Evolutionary conservation across 2,888 invertebrate genomes (phyloP).

Genomic region (Sepiola atlantica): DNA sequence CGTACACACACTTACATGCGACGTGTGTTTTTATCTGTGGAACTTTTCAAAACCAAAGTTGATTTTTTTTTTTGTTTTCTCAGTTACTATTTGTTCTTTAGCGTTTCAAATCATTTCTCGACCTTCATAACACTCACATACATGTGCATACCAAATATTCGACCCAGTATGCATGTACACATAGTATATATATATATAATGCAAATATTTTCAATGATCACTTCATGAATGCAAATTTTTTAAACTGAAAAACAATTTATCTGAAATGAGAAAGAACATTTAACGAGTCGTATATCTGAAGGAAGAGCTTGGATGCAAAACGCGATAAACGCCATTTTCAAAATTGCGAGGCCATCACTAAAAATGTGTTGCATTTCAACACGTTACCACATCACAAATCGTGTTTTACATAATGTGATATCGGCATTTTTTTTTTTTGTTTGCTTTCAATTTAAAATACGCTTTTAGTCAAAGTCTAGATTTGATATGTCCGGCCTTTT

Average conservation of each 20-base stretch:
- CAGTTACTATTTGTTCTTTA: constrained; percentile 15
- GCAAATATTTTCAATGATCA: not conserved
- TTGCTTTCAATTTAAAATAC: too few relatives aligned
- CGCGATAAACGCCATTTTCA: too few relatives aligned
- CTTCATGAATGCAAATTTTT: not conserved
- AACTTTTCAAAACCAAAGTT: not conserved
- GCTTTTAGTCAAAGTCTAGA: too few relatives aligned
- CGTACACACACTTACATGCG: not conserved
- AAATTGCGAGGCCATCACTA: too few relatives aligned
- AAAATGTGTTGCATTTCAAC: too few relatives aligned
- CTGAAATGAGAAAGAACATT: too few relatives aligned
- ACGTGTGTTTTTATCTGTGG: not conserved
- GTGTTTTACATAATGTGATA: too few relatives aligned
- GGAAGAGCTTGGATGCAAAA: too few relatives aligned
- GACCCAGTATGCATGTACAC: not conserved
- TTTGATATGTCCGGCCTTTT: too few relatives aligned
- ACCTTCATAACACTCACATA: not conserved
- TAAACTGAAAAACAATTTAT: not conserved
- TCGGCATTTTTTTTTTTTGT: too few relatives aligned
- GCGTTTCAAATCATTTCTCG: not conserved
- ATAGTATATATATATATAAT: not conserved
- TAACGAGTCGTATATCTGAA: too few relatives aligned
- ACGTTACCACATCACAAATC: too few relatives aligned
- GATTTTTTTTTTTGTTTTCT: not conserved
- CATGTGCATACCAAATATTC: not conserved